phyloP scores from a whole-genome alignment of 2,797 vertebrate species.

The Eupleurogrammus muticus region DNA sequence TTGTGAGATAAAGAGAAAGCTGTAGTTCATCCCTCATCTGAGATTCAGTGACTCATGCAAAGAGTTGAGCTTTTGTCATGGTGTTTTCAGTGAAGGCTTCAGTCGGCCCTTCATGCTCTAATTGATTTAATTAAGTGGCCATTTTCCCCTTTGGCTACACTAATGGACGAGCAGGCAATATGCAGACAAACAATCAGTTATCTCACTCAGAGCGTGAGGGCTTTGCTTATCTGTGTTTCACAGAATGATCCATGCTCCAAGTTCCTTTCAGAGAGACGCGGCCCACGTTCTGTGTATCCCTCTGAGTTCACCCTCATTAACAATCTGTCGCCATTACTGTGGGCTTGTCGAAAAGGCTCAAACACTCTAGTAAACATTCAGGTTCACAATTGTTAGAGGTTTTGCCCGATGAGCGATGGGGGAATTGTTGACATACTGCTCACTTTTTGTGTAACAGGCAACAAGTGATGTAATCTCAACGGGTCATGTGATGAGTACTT shows the following conservation, averaged over 20 bases:
- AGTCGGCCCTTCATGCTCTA: conserved; percentile 73
- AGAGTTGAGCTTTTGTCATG: conserved; percentile 30
- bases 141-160: conserved; percentile 61
- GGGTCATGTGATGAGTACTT: too few relatives aligned
- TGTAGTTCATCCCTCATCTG: neutral
- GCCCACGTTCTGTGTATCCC: conserved; percentile 47
- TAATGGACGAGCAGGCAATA: conserved; percentile 47
- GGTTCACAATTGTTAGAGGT: conserved; percentile 33
- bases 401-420: neutral
- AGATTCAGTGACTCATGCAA: conserved; percentile 35
- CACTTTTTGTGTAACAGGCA: conserved; percentile 4
- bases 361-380: conserved; percentile 35
- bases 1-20: neutral
- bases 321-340: conserved; percentile 37
- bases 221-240: conserved; percentile 66
- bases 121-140: conserved; percentile 78
- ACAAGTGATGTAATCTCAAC: too few relatives aligned
- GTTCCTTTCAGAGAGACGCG: conserved; percentile 48
- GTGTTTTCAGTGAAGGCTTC: conserved; percentile 54
- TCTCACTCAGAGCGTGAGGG: conserved; percentile 52
- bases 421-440: neutral
- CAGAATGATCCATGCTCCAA: conserved; percentile 59
- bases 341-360: conserved; percentile 18
- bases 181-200: conserved; percentile 53
- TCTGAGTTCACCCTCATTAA: conserved; percentile 52